Evolutionary conservation across 2,113 vertebrate species (phyloP), one percentile per base, ranked within the genome.

Genomic region (Sturnus vulgaris): DNA sequence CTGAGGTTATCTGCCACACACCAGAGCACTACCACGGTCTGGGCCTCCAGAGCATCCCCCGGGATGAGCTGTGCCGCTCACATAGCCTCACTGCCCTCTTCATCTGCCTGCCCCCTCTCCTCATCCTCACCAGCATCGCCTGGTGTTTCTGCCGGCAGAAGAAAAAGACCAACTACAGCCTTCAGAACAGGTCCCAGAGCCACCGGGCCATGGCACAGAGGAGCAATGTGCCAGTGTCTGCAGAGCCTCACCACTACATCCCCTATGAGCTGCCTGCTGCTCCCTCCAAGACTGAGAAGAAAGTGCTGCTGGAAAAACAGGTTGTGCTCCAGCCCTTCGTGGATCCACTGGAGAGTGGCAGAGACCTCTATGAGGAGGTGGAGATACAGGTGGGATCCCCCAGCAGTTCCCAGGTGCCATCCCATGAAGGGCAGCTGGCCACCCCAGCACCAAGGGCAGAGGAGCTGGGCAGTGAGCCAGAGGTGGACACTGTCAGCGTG

Each of bases 291-390:
- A 56, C 77, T 0, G 56, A 91, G 72, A 96, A 91, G 21, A 98
- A 98, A 17, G 95, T 85, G 37, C 95, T 98, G 44, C 95, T 98
- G 85, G 97, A 97, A 82, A 98, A 98, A 77, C 98, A 98, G 65
- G 93, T 98, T 40, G 60, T 98, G 91, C 96, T 98, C 5, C 97
- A 98, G 37, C 98, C 98, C 6, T 93, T 98, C 0, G 70, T 80
- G 8, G 92, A 97, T 42, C 93, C 97, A 2, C 75, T 98, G 72
- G 98, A 98, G 46, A 98, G 98, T 95, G 96, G 95, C 64, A 96
- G 97, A 70, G 98, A 99, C 92, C 97, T 99, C 79, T 98, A 98
- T 0, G 98, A 99, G 87, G 99, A 99, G 46, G 98, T 99, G 94
- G 98, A 99, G 94, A 98, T 99, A 69, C 98, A 97, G 68, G 92